Evolutionary conservation across 2,888 invertebrate species (phyloP), one percentile per base, ranked within the genome.

Genomic region (Callyntrura guangdongensis): DNA sequence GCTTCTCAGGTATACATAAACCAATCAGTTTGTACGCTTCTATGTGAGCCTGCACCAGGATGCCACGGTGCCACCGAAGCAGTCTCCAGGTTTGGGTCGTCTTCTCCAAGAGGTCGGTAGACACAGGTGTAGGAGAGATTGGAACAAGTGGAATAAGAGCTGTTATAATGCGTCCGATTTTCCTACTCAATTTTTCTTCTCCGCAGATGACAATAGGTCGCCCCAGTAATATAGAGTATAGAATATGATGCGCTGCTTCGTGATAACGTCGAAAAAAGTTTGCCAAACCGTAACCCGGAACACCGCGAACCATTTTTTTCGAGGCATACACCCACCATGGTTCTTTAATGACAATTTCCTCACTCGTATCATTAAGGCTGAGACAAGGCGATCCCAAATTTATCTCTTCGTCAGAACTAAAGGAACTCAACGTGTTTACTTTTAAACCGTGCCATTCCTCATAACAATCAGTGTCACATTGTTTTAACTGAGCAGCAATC

Each of bases 11-110:
- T 67, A 95, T 94, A 81, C 94, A 94, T 0, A 95, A 91, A 0
- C 95, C 95, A 85, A 95, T 94, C 4, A 95, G 72, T 86, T 94
- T 94, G 79, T 94, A 94, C 22, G 93, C 91, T 20, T 93, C 92
- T 25, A 94, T 92, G 91, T 94, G 94, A 0, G 94, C 92, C 22
- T 94, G 90, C 0, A 94, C 94, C 1, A 95, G 89, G 64, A 94
- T 94, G 5, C 95, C 95, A 69, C 94, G 93, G 64, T 94, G 95
- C 94, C 94, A 95, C n/a, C 94, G 82, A 0, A 94, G 91, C 12
- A 94, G 22, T 61, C 93, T 92, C 92, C 92, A 93, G 47, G 59
- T 82, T 90, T 89, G 92, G 0, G 91, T 84, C 17, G 49, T 0
- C 3, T 8, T 11, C 14, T 74, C 47, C n/a, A n/a, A n/a, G n/a